phyloP scores from a whole-genome alignment of 2,888 invertebrate genomes.

The Arctia plantaginis region DNA sequence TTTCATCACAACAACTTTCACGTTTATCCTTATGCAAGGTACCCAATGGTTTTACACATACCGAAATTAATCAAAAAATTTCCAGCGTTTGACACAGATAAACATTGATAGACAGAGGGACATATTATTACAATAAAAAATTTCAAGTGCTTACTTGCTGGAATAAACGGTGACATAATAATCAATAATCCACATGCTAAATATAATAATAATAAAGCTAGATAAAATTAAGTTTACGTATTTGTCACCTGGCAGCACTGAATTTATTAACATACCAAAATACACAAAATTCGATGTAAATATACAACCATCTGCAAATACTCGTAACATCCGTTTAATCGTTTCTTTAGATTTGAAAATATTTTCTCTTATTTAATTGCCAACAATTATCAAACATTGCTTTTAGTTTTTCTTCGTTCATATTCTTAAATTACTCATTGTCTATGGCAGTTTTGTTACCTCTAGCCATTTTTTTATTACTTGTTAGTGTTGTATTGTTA shows the following conservation, averaged over 20 bases:
- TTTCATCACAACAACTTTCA: too few species aligned
- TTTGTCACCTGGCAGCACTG: constrained; percentile 76
- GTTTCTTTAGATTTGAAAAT: constrained; percentile 69
- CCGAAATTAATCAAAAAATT: not conserved
- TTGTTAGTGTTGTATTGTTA: too few species aligned
- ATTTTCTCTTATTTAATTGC: constrained; percentile 63
- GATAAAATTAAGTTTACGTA: constrained; percentile 73
- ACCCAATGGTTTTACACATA: too few species aligned
- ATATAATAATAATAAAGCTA: constrained; percentile 66
- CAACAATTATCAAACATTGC: constrained; percentile 66
- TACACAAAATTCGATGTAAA: constrained; percentile 75
- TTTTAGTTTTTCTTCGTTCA: constrained; percentile 63
- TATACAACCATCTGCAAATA: constrained; percentile 61
- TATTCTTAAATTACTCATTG: constrained; percentile 58
- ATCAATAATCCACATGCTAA: constrained; percentile 65
- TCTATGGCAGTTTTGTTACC: constrained; percentile 68
- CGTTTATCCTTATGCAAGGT: too few species aligned
- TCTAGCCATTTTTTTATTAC: constrained; percentile 62
- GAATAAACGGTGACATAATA: constrained; percentile 63
- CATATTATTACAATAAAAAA: too few species aligned
- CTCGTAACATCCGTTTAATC: constrained; percentile 62
- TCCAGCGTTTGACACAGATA: not conserved
- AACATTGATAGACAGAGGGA: not conserved
- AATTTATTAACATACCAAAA: constrained; percentile 74
- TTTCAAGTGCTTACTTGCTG: constrained; percentile 62